Base-by-base conservation (phyloP, 2,888 invertebrate species). In the Dascillus cervinus region DNA sequence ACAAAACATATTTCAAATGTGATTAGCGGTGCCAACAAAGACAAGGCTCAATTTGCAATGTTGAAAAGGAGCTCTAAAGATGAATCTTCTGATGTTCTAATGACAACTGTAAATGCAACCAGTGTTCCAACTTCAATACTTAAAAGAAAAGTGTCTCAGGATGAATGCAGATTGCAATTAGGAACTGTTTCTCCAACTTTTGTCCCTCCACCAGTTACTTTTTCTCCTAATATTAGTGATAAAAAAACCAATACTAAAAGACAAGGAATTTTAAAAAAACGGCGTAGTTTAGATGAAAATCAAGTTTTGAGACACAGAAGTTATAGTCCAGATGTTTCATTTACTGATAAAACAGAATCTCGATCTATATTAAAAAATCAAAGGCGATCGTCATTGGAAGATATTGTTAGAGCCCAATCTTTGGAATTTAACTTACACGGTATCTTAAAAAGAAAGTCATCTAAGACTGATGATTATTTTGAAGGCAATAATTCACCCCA, bases 221-320 rank as follows among this genome's bases (percentile, higher is more conserved):
- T 84, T 64, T 83, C 83, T 4, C 81, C 83, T 1, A 82, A 71
- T 53, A 83, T 84, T 32, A 65, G 81, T 26, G 83, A 85, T 52
- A 72, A 75, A 9, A 72, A 76, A 14, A 72, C 74, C 33, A 67
- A 70, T 17, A 66, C 71, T 40, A 74, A 79, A 44, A 76, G 79
- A 31, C 83, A 83, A 60, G 86, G 86, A 24, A 88, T 87, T 55
- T 68, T 86, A 42, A 88, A 87, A 62, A 88, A 87, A 65, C 77
- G 86, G 15, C 77, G 84, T 33, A 87, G 87, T 53, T 67, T 88
- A 45, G 87, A 88, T 48, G 88, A 88, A 56, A 79, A 77, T 12
- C 78, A 81, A 60, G 80, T 81, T 29, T 68, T 78, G 41, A 65
- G 79, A 23, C 71, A 78, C 45, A 69, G 80, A 29, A 80, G 79